Evolutionary conservation across 2,113 vertebrate genomes (phyloP), one percentile per base, ranked within the genome.

Genomic region (Chinchilla lanigera): DNA sequence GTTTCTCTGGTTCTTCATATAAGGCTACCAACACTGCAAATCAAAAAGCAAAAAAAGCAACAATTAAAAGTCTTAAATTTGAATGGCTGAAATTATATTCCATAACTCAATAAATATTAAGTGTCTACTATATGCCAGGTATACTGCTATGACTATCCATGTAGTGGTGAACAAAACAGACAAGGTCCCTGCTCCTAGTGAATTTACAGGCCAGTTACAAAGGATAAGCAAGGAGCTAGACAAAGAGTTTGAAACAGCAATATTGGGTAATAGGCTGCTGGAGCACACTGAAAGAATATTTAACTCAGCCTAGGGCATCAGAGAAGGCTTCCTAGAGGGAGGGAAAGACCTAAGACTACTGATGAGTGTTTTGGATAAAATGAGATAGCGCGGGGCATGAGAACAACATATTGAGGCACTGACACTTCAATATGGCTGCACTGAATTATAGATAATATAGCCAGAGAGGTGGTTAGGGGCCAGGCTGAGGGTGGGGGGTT

Each of bases 1-100:
- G 99, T 98, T 99, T 99, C 89, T 99, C 99, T 35, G 98, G 98
- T 97, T 99, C 99, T 98, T 99, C 99, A 95, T 99, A 99, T 89
- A 99, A 98, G 95, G 99, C 99, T 97, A 99, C 99, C 98, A 99
- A 97, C 96, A 99, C 99, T 99, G 99, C 87, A 98, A 98, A 98
- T 92, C 75, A 89, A 96, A 98, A 89, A 95, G 87, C 58, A 98
- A 71, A 95, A 97, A 38, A 96, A 97, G 90, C 89, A 98, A 97
- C 90, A 97, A 89, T 97, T 97, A 97, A 97, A 50, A 98, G 91
- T 94, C 93, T 94, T 90, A 87, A 12, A 47, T 81, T n/a, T 12
- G 75, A 50, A 71, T 26, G 80, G 78, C 89, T 50, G 33, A 95
- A 90, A 91, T 90, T 86, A 82, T 82, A 89, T 58, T 95, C 54